phyloP scores from a whole-genome alignment of 2,113 vertebrate species.

The Malurus cyaneus region DNA sequence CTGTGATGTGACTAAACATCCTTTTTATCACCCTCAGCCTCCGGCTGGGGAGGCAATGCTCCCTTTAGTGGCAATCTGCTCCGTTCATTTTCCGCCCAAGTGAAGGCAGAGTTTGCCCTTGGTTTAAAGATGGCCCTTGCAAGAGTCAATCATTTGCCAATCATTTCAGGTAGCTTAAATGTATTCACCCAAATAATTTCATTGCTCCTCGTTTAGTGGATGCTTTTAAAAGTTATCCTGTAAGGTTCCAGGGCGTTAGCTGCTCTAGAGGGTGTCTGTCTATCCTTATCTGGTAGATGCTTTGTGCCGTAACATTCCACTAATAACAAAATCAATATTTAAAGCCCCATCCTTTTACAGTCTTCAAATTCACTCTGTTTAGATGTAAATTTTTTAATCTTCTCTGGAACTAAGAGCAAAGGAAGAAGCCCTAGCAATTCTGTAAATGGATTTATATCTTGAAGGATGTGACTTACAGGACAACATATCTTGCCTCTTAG shows the following conservation, averaged over 20 bases:
- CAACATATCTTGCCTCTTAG: neutral
- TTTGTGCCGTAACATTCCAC: neutral
- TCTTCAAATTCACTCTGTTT: neutral
- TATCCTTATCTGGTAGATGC: neutral
- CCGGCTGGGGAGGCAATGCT: conserved; percentile 10
- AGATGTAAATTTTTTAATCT: conserved; percentile 22
- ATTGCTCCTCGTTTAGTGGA: conserved; percentile 2
- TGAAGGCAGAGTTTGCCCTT: conserved; percentile 34
- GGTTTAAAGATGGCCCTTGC: conserved; percentile 33
- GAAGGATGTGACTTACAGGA: neutral
- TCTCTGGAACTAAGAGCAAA: neutral
- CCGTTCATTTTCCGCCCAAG: conserved; percentile 49
- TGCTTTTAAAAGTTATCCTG: neutral
- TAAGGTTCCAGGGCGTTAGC: neutral
- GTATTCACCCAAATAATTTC: conserved; percentile 33
- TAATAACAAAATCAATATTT: conserved; percentile 39
- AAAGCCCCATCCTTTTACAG: neutral
- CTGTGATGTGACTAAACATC: conserved; percentile 54
- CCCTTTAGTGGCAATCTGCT: conserved; percentile 53
- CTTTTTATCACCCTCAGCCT: conserved; percentile 49
- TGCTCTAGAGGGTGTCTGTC: neutral
- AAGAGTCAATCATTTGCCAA: neutral
- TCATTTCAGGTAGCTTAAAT: conserved; percentile 37
- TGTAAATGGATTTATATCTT: neutral
- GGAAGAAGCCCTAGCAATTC: neutral